Conservation (phyloP, 2,113 vertebrate genomes). For the Catharus fuscescens region DNA sequence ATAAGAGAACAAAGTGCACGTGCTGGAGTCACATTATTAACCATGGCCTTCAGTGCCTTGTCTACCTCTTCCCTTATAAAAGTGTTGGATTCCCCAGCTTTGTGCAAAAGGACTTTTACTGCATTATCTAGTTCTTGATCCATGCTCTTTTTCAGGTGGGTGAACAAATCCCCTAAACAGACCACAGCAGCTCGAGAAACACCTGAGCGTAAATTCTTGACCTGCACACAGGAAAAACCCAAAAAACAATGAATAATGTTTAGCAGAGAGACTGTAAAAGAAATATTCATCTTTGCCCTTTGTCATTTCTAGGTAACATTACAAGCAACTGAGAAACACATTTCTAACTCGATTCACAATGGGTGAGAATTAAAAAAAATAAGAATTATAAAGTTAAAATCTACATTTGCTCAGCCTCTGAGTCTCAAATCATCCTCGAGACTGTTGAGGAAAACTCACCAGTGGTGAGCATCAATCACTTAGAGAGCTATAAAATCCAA, state of each 20-base stretch:
- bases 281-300: background rate
- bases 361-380: background rate
- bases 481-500: background rate
- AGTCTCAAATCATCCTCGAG: background rate
- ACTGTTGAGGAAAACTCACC: background rate
- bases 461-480: background rate
- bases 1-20: constrained; percentile 87
- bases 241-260: constrained; percentile 51
- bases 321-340: background rate
- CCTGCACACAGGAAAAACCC: constrained; percentile 76
- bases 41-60: constrained; percentile 89
- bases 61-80: constrained; percentile 96
- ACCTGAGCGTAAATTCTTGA: constrained; percentile 94
- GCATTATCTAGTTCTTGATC: constrained; percentile 92
- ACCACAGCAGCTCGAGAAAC: constrained; percentile 91
- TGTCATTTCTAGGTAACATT: background rate
- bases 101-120: constrained; percentile 89
- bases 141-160: constrained; percentile 87
- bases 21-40: constrained; percentile 87
- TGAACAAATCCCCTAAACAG: constrained; percentile 89
- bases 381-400: background rate
- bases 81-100: constrained; percentile 88
- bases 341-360: background rate
- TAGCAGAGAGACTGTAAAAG: background rate
- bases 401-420: background rate